phyloP scores from a whole-genome alignment of 2,797 vertebrate species.

The Rhabdophis nuchalis region DNA sequence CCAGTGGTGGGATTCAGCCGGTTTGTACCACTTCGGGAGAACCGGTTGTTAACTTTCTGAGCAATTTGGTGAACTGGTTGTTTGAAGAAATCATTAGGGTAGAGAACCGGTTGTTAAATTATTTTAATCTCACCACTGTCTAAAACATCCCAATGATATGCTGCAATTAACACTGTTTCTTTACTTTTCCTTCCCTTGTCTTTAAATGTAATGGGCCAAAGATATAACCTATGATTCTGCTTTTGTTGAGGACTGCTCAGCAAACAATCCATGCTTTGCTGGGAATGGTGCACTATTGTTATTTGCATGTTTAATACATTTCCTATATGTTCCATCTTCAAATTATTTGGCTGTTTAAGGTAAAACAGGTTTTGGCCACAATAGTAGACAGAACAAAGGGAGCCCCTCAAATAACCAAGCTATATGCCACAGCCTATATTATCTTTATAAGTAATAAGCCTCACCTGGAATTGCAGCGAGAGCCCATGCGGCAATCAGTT shows the following conservation, averaged over 20 bases:
- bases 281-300: neutral
- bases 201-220: neutral
- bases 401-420: neutral
- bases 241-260: neutral
- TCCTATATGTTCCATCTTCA: neutral
- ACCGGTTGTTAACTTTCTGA: too few relatives aligned
- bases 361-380: neutral
- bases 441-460: neutral
- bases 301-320: neutral
- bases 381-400: neutral
- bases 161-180: neutral
- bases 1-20: too few relatives aligned
- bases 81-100: too few relatives aligned
- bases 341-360: neutral
- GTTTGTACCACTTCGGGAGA: too few relatives aligned
- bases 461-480: neutral
- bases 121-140: neutral
- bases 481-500: neutral
- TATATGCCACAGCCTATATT: neutral
- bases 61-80: too few relatives aligned
- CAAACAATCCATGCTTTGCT: neutral
- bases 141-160: neutral
- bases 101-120: too few relatives aligned
- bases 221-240: neutral
- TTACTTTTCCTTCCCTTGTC: neutral